phyloP scores from a whole-genome alignment of 1,140 invertebrate genomes.

The Mizuhopecten yessoensis region DNA sequence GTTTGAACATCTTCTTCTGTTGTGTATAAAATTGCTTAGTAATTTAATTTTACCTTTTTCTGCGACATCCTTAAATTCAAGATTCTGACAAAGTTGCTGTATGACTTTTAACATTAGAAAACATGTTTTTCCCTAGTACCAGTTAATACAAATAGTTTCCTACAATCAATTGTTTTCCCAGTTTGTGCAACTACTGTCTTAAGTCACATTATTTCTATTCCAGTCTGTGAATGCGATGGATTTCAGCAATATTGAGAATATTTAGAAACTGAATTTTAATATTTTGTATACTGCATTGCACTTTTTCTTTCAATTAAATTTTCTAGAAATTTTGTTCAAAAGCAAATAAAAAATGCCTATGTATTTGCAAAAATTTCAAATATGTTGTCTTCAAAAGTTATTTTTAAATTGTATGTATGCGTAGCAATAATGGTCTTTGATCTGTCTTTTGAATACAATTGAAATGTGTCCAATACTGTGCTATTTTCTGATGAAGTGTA shows the following conservation, averaged over 20 bases:
- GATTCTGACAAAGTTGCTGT: too few species aligned
- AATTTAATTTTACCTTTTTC: too few species aligned
- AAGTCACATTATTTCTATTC: background rate
- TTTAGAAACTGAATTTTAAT: background rate
- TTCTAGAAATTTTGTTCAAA: background rate
- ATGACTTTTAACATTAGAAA: too few species aligned
- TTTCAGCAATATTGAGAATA: background rate
- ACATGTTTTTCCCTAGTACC: too few species aligned
- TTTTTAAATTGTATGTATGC: background rate
- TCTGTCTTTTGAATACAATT: background rate
- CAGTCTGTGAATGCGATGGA: background rate
- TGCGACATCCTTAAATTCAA: too few species aligned
- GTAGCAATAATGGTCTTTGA: slow-evolving; percentile 16
- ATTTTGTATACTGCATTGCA: background rate
- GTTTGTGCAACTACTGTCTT: background rate
- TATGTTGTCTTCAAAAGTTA: background rate
- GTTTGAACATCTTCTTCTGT: background rate
- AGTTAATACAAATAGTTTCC: too few species aligned
- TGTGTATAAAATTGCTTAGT: background rate
- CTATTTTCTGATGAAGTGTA: background rate
- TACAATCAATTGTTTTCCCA: background rate
- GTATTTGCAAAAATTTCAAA: background rate
- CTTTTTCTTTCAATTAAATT: background rate
- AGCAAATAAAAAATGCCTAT: slow-evolving; percentile 8
- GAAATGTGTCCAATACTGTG: background rate